Percentiles rank a stretch among this genome's conserved stretches.
Conservation (phyloP, 2,113 vertebrate species). For the Propithecus coquereli region DNA sequence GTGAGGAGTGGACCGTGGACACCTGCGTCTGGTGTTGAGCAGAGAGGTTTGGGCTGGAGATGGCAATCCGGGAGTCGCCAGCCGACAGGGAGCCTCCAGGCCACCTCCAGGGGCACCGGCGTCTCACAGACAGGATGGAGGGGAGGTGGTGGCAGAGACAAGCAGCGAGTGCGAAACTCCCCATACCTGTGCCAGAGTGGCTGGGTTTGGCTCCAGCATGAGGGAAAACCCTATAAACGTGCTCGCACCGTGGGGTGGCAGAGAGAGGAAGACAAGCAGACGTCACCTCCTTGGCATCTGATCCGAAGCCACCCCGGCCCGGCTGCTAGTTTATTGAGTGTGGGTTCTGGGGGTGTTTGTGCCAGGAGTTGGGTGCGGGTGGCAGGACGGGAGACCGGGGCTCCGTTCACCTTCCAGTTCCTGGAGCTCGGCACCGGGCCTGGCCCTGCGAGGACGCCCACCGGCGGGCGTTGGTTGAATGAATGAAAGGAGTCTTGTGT, state of each 20-base stretch:
- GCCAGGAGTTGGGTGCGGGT: background rate
- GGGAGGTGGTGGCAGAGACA: background rate
- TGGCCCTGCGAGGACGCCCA: background rate
- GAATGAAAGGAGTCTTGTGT: background rate
- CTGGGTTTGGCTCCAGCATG: rapidly evolving
- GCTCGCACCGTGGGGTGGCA: rapidly evolving
- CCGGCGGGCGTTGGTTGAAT: rapidly evolving
- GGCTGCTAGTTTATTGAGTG: background rate
- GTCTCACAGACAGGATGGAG: background rate
- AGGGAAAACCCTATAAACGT: background rate
- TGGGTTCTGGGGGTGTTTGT: background rate
- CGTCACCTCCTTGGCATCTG: background rate
- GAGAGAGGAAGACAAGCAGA: background rate
- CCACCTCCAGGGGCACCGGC: rapidly evolving
- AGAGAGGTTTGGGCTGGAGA: background rate
- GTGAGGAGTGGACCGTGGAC: no score
- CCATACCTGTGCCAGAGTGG: rapidly evolving
- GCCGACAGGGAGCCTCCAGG: background rate
- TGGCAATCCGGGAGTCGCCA: background rate
- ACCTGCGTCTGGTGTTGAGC: background rate
- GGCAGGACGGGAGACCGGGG: background rate
- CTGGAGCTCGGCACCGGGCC: rapidly evolving
- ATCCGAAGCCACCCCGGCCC: background rate
- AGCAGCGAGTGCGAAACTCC: rapidly evolving
- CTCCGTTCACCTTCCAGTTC: background rate